Base-by-base conservation (phyloP, 1,140 invertebrate genomes). In the Brachionus calyciflorus region DNA sequence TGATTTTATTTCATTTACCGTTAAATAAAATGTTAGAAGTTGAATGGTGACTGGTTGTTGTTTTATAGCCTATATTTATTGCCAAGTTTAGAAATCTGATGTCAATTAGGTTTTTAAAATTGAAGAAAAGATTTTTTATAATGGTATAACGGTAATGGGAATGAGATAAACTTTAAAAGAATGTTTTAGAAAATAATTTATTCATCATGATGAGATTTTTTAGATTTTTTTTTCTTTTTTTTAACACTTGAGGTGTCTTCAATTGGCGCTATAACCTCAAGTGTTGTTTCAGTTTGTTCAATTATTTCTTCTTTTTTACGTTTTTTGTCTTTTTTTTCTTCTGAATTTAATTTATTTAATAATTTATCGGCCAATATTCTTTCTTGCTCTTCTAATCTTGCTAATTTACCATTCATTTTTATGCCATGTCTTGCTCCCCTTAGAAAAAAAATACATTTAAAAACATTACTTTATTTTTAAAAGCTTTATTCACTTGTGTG, bases 401-500 rank as follows among this genome's bases (percentile, higher is more conserved):
- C 77, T 19, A 85, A 78, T 70, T 85, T 85, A 7, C 81, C 84
- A 79, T 80, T 82, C 77, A 82, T 77, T 70, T 81, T 84, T 6
- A 81, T 80, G 0, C 84, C 84, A 79, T 84, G 83, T 21, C 84
- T 79, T 24, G 84, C 84, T 77, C 81, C 84, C 78, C 82, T 82
- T 70, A 17, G n/a, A 49, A 37, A 19, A 70, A 77, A 51, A 60
- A 26, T 37, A 26, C 26, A 14, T 12, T 19, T 6, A 19, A n/a
- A 21, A 33, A 63, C 19, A 57, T 24, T 30, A 10, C 28, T 78
- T 73, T 26, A 40, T 28, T 26, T 51, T 19, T 26, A 24, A 17
- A 65, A 65, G 19, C 14, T 33, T 12, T 30, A 80, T 85, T 82
- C 86, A 89, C 89, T 93, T 93, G 83, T 93, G 91, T 3, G 89